Percentiles rank a stretch among this genome's conserved stretches.
Conservation (phyloP, 2,113 vertebrate species). For the Percina caprodes region DNA sequence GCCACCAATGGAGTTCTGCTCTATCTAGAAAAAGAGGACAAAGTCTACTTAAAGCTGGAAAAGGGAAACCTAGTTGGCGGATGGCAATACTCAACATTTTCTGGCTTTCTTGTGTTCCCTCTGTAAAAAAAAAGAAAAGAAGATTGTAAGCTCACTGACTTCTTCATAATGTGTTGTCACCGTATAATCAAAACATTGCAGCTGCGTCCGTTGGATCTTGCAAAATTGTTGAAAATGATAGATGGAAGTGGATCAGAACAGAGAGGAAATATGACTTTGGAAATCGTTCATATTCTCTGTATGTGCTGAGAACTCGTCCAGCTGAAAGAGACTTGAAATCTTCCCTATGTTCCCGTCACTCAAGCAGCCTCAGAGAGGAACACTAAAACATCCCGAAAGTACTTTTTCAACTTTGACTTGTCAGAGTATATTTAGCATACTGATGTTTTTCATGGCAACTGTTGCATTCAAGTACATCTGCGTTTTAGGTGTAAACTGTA, state of each 20-base stretch:
- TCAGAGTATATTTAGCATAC: conserved; percentile 46
- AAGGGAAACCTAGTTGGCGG: conserved; percentile 98
- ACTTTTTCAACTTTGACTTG: conserved; percentile 41
- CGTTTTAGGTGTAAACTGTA: conserved; percentile 37
- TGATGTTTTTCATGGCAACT: conserved; percentile 33
- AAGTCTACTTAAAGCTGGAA: conserved; percentile 98
- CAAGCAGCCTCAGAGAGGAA: conserved; percentile 60
- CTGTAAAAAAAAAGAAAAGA: conserved; percentile 84
- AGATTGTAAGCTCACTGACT: conserved; percentile 53
- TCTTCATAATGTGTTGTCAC: conserved; percentile 71
- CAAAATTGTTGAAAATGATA: conserved; percentile 37
- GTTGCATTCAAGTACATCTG: conserved; percentile 51
- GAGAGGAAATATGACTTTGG: conserved; percentile 33
- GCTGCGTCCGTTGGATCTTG: conserved; percentile 60
- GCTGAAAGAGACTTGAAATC: conserved; percentile 61
- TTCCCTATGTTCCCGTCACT: conserved; percentile 61
- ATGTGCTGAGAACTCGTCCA: conserved; percentile 35
- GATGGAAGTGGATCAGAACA: conserved; percentile 43
- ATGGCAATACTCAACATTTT: conserved; percentile 99
- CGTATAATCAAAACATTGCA: conserved; percentile 73
- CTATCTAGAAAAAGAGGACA: conserved; percentile 97
- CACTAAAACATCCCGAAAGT: conserved; percentile 30
- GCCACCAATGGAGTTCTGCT: conserved; percentile 98
- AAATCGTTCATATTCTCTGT: conserved; percentile 45
- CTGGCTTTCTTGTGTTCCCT: conserved; percentile 97